Base-by-base conservation (phyloP, 53 echinoderm and acorn worm genomes). In the Astropecten irregularis region DNA sequence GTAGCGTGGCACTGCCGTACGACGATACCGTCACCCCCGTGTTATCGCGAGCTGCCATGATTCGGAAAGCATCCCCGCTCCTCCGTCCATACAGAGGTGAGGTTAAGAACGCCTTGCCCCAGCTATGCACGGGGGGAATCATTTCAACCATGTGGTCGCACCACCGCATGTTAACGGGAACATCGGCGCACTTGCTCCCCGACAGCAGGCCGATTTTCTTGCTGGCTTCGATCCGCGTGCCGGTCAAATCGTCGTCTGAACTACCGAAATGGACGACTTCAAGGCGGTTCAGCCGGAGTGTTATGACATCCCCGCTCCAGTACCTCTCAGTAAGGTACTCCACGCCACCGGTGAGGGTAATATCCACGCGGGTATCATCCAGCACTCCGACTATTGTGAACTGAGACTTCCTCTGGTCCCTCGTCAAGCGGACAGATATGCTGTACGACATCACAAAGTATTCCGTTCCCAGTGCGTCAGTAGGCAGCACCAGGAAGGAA, bases 71-170 rank as follows among this genome's bases (percentile, higher is more conserved):
- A 76, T 96, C 96, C 0, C 96, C 96, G n/a, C 59, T 60, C 1
- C 71, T 70, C 30, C 96, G 71, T 35, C 69, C 84, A 31, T 60
- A 86, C 61, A 96, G 70, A 38, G 96, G 93, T 10, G 91, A 77
- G n/a, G 96, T 96, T 69, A 96, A 84, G 31, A 93, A 96, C 33
- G 65, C 36, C 49, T 51, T 88, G 3, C 91, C 96, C 96, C 96
- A 96, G 40, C 86, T 93, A 28, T 84, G 87, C 34, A 96, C 89
- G 1, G 96, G 96, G 4, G 89, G 91, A 15, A 96, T 54, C 87
- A 90, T 90, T 63, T 96, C 96, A 1, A 93, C 87, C n/a, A 93
- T 73, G 44, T 93, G 93, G 51, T 93, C 93, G 36, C 93, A 93
- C 52, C 74, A 96, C 9, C 85, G 79, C 40, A 83, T 69, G 26